A percentile compares a stretch with the other conserved stretches of the same genome.
phyloP scores from a whole-genome alignment of 2,797 vertebrate genomes.

The Myotis myotis region DNA sequence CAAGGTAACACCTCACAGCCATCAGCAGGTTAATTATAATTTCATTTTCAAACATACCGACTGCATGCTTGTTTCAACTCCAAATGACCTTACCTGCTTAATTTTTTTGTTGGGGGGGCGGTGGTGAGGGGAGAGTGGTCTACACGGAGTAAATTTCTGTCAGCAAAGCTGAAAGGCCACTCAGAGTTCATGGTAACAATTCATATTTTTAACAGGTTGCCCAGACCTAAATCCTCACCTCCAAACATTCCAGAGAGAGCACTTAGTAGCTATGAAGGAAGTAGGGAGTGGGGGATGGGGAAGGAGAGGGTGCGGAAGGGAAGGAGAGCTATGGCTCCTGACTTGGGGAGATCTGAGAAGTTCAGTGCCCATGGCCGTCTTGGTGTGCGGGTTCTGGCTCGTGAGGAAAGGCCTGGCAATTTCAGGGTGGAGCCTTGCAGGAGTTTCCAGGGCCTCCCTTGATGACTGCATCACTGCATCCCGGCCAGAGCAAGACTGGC shows the following conservation, averaged over 20 bases:
- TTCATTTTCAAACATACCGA: conserved; percentile 73
- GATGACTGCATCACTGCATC: not conserved
- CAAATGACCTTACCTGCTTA: conserved; percentile 83
- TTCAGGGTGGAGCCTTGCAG: not conserved
- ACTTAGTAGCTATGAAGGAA: conserved; percentile 58
- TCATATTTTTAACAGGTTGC: conserved; percentile 77
- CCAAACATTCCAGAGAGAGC: conserved; percentile 64
- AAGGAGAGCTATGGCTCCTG: not conserved
- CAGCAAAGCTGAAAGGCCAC: conserved; percentile 82
- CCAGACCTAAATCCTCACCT: conserved; percentile 76
- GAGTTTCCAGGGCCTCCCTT: not conserved
- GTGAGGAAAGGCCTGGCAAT: not conserved
- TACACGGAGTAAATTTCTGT: conserved; percentile 79
- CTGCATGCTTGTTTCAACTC: conserved; percentile 83
- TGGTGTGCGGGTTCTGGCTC: not conserved
- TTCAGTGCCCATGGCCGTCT: not conserved
- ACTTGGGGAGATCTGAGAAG: not conserved
- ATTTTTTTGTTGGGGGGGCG: conserved; percentile 27
- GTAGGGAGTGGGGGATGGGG: not conserved
- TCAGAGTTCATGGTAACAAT: conserved; percentile 81
- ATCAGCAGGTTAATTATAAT: conserved; percentile 72
- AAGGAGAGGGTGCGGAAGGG: not conserved
- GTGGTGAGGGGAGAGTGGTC: not conserved
- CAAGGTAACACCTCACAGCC: conserved; percentile 84
- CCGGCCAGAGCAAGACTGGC: conserved; percentile 50